Conservation (phyloP, 2,888 invertebrate species). For the Deroplatys truncata region DNA sequence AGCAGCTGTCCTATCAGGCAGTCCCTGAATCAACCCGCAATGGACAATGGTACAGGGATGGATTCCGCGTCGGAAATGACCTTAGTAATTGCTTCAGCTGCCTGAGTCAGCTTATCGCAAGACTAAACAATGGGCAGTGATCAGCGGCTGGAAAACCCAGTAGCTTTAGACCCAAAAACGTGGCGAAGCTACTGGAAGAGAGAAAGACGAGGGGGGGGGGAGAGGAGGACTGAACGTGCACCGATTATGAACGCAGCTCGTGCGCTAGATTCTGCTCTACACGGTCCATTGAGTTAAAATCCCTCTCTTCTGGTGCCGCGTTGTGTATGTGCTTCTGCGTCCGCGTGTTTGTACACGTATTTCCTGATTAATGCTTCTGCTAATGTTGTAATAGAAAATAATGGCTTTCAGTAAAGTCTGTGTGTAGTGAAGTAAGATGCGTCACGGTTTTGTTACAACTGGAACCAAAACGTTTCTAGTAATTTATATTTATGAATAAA, state of each 20-base stretch:
- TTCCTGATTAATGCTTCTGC: too few relatives aligned
- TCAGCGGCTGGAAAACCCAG: background rate
- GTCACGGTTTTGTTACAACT: too few relatives aligned
- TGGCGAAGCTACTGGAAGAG: background rate
- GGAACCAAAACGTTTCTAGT: too few relatives aligned
- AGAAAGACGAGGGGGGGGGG: background rate
- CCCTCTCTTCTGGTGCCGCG: background rate
- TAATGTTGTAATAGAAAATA: background rate
- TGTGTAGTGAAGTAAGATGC: too few relatives aligned
- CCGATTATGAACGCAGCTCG: background rate
- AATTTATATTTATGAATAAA: too few relatives aligned
- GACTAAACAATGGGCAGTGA: conserved; percentile 8
- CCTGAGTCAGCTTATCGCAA: conserved; percentile 8
- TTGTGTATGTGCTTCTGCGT: background rate
- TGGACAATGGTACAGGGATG: background rate
- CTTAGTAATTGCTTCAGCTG: background rate
- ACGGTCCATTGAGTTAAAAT: background rate
- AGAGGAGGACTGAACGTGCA: background rate
- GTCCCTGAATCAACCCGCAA: background rate
- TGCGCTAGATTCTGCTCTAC: background rate
- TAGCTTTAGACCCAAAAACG: background rate
- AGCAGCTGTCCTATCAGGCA: background rate
- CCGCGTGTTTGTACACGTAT: background rate
- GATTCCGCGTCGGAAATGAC: background rate
- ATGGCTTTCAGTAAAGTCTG: too few relatives aligned